Base-by-base conservation (phyloP, 2,113 vertebrate genomes). In the Tamias sibiricus region DNA sequence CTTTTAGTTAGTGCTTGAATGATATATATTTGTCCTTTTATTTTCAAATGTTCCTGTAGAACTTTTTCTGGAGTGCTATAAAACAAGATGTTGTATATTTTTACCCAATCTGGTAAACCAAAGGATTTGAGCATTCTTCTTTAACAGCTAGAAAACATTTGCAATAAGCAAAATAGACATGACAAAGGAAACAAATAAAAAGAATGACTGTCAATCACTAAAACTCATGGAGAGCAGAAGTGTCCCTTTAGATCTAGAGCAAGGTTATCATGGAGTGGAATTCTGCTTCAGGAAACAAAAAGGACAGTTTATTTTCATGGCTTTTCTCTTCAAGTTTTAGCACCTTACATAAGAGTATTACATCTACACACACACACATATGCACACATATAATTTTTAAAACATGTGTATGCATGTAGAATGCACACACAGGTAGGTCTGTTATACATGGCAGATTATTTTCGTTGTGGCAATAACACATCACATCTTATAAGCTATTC, bases 1-100 rank as follows among this genome's bases (percentile, higher is more conserved):
- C 44, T 76, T 90, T 95, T n/a, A 47, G 1, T 87, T 93, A 90
- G 57, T 95, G 32, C 24, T 89, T 71, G 26, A 24, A 74, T n/a
- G 37, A 26, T 54, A 87, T 68, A 26, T 22, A 90, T 49, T 64
- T 90, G 22, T 54, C 47, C 17, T 71, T 90, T 82, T 90, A 87
- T 81, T 92, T 96, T 59, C 57, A 75, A 44, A 6, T 14, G 76
- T 91, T 84, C 30, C 20, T 89, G 85, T 87, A 40, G 11, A 85
- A 44, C 8, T 89, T 92, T 82, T 79, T 75, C 49, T 88, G 95
- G 71, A n/a, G 59, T 22, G 47, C 35, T 37, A 94, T 76, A 68
- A 22, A 86, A 19, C 3, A 74, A 14, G 35, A 89, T 87, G 8
- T 32, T 87, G n/a, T 44, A 74, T 59, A 92, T 84, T 94, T 91